Evolutionary conservation across 37 sponge, comb jelly and placozoan genomes (phyloP).

Genomic region (Tethya wilhelma): DNA sequence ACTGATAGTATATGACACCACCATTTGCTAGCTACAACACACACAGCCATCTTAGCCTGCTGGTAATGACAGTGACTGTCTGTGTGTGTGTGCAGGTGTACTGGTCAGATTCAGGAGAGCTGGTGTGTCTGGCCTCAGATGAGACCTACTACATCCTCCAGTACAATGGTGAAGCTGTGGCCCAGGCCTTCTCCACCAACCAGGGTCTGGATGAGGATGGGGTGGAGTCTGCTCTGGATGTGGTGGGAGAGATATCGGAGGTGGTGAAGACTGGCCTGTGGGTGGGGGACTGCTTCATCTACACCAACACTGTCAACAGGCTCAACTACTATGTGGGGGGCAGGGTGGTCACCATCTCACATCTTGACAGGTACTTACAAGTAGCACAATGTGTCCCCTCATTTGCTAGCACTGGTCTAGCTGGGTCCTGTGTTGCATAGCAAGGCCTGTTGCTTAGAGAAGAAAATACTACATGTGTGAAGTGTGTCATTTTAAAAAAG

Average conservation of each 20-base stretch:
- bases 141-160: slow-evolving; percentile 79
- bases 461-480: too few species aligned
- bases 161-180: slow-evolving; percentile 63
- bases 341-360: slow-evolving; percentile 95
- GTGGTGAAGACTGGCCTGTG: slow-evolving; percentile 84
- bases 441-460: too few species aligned
- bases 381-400: too few species aligned
- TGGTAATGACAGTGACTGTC: not conserved
- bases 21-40: not conserved
- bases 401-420: too few species aligned
- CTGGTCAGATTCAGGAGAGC: slow-evolving; percentile 90
- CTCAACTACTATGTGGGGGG: slow-evolving; percentile 98
- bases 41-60: not conserved
- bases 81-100: slow-evolving; percentile 59
- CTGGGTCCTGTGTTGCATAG: too few species aligned
- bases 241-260: slow-evolving; percentile 80
- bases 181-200: slow-evolving; percentile 48
- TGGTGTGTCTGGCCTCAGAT: slow-evolving; percentile 79
- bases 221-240: slow-evolving; percentile 87
- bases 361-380: slow-evolving; percentile 94
- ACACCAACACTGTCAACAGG: slow-evolving; percentile 90
- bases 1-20: not conserved
- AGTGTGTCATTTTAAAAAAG: too few species aligned
- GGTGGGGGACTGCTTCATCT: slow-evolving; percentile 98
- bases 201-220: slow-evolving; percentile 90